Conservation (phyloP, 2,113 vertebrate genomes). For the Hyaena hyaena region DNA sequence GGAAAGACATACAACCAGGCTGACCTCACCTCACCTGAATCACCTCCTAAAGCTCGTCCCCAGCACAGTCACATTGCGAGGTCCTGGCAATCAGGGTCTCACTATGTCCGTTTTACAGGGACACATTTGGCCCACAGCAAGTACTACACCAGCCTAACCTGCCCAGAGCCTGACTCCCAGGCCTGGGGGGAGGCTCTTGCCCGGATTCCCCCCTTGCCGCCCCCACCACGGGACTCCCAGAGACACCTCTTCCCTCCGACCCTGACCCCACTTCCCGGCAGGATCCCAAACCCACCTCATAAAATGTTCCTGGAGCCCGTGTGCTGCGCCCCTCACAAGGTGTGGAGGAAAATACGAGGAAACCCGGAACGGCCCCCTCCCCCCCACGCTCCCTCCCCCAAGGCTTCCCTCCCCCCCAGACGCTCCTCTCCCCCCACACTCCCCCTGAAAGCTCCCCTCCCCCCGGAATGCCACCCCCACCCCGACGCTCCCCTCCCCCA, state of each 20-base stretch:
- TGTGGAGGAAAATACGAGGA: background rate
- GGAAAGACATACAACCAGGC: fast-evolving
- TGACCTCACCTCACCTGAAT: too few species aligned
- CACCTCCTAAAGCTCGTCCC: background rate
- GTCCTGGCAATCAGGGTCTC: background rate
- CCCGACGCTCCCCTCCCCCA: too few species aligned
- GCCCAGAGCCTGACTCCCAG: background rate
- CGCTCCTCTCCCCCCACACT: too few species aligned
- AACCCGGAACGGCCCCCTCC: fast-evolving
- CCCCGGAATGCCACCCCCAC: fast-evolving
- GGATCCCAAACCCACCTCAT: background rate
- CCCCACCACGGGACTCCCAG: background rate
- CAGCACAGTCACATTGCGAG: background rate
- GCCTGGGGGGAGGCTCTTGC: background rate
- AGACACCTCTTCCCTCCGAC: background rate
- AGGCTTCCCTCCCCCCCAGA: too few species aligned
- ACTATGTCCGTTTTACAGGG: background rate
- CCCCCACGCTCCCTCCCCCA: too few species aligned
- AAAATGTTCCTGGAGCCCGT: fast-evolving
- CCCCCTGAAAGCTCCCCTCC: too few species aligned
- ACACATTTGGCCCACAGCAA: background rate
- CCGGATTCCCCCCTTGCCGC: background rate
- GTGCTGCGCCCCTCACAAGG: background rate
- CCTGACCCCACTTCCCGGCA: background rate
- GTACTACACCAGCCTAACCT: background rate